Conservation (phyloP, 2,888 invertebrate species). For the Phorcus lineatus region DNA sequence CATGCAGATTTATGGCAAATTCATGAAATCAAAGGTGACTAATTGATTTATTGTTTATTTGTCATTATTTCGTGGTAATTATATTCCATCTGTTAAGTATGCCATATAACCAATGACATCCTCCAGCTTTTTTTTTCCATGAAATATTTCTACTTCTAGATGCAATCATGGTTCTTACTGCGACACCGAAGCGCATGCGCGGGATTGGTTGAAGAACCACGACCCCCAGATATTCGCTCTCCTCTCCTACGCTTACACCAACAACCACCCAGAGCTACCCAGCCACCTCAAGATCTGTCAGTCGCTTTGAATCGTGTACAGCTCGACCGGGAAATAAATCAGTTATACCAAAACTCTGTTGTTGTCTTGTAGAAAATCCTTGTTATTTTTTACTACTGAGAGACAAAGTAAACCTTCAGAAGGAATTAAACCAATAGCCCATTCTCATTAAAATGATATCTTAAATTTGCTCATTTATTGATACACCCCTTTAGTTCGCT, state of each 20-base stretch:
- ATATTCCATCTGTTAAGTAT: too few species aligned
- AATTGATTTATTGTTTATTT: too few species aligned
- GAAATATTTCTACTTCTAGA: conserved; percentile 18
- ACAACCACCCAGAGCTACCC: conserved; percentile 29
- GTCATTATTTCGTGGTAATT: too few species aligned
- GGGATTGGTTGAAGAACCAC: conserved; percentile 30
- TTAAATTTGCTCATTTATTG: too few species aligned
- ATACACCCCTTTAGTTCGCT: too few species aligned
- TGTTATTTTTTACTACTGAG: not conserved
- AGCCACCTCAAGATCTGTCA: conserved; percentile 37
- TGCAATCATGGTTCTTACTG: conserved; percentile 33
- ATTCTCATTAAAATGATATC: too few species aligned
- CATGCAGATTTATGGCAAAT: too few species aligned
- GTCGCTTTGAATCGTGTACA: not conserved
- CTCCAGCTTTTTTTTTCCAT: too few species aligned
- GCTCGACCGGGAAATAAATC: not conserved
- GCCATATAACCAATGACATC: too few species aligned
- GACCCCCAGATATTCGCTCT: conserved; percentile 38
- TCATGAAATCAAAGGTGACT: too few species aligned
- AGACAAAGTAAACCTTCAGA: not conserved
- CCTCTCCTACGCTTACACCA: conserved; percentile 40
- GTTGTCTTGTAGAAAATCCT: too few species aligned
- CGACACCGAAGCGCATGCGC: conserved; percentile 28
- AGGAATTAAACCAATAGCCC: too few species aligned
- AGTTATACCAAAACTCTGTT: not conserved